phyloP scores from a whole-genome alignment of 2,113 vertebrate species.

The Verasper variegatus region DNA sequence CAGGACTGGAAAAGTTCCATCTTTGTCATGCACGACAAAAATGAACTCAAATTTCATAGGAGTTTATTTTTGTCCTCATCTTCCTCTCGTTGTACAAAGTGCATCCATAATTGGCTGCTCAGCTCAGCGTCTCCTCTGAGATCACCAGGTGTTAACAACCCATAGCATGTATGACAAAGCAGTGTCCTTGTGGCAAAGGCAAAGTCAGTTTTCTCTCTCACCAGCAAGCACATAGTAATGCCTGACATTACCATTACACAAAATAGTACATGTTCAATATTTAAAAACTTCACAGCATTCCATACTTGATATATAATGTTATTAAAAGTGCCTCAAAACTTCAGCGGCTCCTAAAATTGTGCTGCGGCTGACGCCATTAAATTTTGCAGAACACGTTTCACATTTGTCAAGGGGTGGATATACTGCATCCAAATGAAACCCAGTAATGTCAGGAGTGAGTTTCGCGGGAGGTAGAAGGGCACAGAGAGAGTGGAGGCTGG shows the following conservation, averaged over 20 bases:
- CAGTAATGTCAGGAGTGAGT: not conserved
- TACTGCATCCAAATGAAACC: not conserved
- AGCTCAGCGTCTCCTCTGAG: not conserved
- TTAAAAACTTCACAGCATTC: not conserved
- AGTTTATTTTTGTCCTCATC: conserved; percentile 2
- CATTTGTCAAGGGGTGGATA: not conserved
- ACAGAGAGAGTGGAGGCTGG: conserved; percentile 6
- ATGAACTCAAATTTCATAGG: conserved; percentile 41
- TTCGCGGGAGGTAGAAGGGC: not conserved
- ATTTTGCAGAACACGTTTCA: not conserved
- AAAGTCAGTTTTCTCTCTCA: too few relatives aligned
- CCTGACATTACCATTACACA: too few relatives aligned
- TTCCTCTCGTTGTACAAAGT: conserved; percentile 16
- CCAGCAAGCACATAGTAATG: not conserved
- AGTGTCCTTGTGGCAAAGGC: not conserved
- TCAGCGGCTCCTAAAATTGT: not conserved
- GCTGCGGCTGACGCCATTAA: too few relatives aligned
- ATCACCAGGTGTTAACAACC: conserved; percentile 1
- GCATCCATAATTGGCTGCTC: conserved; percentile 34
- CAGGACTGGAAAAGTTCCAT: not conserved
- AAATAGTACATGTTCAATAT: not conserved
- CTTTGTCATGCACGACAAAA: conserved; percentile 12
- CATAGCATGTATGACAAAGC: not conserved
- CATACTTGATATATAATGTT: not conserved
- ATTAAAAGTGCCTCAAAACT: not conserved